Evolutionary conservation across 2,113 vertebrate genomes (phyloP).

Genomic region (Raja brachyura): DNA sequence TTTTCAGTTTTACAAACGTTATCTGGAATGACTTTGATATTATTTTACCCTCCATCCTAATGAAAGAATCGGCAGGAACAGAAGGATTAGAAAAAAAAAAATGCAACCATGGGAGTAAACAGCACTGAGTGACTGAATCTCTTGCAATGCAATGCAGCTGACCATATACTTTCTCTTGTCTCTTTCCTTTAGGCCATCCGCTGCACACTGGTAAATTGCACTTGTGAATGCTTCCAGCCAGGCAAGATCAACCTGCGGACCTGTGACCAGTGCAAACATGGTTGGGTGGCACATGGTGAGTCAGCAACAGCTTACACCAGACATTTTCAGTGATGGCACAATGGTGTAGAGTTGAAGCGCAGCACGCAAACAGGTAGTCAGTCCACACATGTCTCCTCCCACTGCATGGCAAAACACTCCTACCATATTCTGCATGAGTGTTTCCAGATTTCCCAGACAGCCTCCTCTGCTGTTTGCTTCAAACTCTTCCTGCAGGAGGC

Average conservation of each 20-base stretch:
- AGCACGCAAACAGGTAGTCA: neutral
- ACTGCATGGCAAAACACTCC: neutral
- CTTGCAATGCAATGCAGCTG: constrained; percentile 71
- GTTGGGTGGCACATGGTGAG: constrained; percentile 94
- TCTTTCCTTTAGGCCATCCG: constrained; percentile 79
- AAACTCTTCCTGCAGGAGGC: neutral
- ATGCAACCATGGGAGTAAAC: neutral
- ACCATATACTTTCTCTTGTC: constrained; percentile 59
- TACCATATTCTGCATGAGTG: neutral
- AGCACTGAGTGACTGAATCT: constrained; percentile 73
- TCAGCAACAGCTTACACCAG: neutral
- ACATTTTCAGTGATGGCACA: neutral
- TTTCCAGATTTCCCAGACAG: neutral
- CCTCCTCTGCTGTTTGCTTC: neutral
- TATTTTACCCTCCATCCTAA: neutral
- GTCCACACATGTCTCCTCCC: no score
- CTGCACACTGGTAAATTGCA: constrained; percentile 97
- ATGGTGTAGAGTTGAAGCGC: neutral
- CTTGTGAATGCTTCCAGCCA: constrained; percentile 95
- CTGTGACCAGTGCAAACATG: constrained; percentile 98
- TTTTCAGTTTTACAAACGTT: no score
- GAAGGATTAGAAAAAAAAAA: neutral
- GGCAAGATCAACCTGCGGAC: constrained; percentile 98
- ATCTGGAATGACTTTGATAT: neutral
- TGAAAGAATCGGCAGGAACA: neutral